Evolutionary conservation across 2,797 vertebrate genomes (phyloP).

Genomic region (Sebastes cheni): DNA sequence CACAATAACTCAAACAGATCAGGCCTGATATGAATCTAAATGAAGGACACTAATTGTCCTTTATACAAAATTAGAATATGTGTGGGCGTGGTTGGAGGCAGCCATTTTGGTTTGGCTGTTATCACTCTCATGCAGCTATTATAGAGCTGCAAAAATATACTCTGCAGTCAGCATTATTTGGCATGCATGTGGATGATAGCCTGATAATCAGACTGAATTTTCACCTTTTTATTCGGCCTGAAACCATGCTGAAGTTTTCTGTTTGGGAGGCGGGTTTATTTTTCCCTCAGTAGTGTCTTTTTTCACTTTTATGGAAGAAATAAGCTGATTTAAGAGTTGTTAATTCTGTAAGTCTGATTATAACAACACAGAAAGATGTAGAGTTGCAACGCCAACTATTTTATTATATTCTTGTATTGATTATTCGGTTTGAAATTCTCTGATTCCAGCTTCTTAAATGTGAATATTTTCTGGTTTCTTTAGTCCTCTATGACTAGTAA

Average conservation of each 20-base stretch:
- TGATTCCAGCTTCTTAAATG: too few relatives aligned
- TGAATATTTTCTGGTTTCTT: too few relatives aligned
- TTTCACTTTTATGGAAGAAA: background rate
- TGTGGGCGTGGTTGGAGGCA: constrained; percentile 52
- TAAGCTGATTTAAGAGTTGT: background rate
- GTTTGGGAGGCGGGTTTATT: background rate
- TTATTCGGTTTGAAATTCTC: too few relatives aligned
- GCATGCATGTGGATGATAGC: constrained; percentile 8
- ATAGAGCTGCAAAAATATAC: constrained; percentile 24
- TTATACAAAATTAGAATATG: constrained; percentile 57
- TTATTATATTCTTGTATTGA: background rate
- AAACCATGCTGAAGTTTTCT: background rate
- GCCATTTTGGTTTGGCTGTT: constrained; percentile 56
- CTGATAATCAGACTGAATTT: constrained; percentile 29
- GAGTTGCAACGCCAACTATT: too few relatives aligned
- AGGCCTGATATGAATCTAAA: constrained; percentile 62
- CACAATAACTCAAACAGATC: constrained; percentile 51
- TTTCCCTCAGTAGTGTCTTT: background rate
- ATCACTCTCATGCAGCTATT: constrained; percentile 32
- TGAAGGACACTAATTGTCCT: constrained; percentile 59
- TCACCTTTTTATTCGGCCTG: background rate
- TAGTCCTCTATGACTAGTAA: too few relatives aligned
- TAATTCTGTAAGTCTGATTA: background rate
- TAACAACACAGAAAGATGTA: background rate
- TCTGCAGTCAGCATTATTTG: constrained; percentile 38